phyloP scores from a whole-genome alignment of 2,888 invertebrate species.

The Heliothis peltigera region DNA sequence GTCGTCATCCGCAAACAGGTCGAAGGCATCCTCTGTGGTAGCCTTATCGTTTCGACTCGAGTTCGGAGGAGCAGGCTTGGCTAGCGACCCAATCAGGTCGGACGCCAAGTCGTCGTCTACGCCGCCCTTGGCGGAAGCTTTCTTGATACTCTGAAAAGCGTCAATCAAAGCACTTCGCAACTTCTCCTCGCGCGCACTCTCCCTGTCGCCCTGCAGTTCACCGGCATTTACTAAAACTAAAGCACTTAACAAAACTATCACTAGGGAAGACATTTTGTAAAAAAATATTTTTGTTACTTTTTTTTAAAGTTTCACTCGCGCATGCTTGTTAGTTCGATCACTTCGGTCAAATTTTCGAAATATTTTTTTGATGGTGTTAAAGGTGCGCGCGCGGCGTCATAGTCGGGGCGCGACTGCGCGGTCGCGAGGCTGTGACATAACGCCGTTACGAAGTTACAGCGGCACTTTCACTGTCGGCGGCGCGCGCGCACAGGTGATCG shows the following conservation, averaged over 20 bases:
- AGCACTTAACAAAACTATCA: conserved; percentile 80
- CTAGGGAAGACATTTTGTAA: conserved; percentile 78
- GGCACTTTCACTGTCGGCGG: conserved; percentile 84
- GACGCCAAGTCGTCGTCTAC: conserved; percentile 79
- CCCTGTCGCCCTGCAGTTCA: conserved; percentile 74
- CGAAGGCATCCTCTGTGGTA: conserved; percentile 76
- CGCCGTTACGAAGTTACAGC: conserved; percentile 78
- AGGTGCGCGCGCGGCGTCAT: conserved; percentile 83
- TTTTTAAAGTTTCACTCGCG: conserved; percentile 69
- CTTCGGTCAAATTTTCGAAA: conserved; percentile 27
- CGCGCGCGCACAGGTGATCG: conserved; percentile 65
- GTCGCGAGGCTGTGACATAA: conserved; percentile 82
- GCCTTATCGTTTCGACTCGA: conserved; percentile 67
- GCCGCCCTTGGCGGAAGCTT: conserved; percentile 81
- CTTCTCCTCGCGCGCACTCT: conserved; percentile 83
- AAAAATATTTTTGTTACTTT: conserved; percentile 21
- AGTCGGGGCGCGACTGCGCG: conserved; percentile 78
- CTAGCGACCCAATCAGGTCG: conserved; percentile 80
- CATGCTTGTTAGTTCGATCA: conserved; percentile 68
- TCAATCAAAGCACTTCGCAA: conserved; percentile 84
- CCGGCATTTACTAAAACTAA: conserved; percentile 73
- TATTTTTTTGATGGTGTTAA: conserved; percentile 30
- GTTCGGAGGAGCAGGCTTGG: conserved; percentile 63
- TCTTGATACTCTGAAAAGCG: conserved; percentile 86
- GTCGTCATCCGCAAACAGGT: conserved; percentile 83